Base-by-base conservation (phyloP, 1,140 invertebrate genomes). In the Caenorhabditis briggsae region DNA sequence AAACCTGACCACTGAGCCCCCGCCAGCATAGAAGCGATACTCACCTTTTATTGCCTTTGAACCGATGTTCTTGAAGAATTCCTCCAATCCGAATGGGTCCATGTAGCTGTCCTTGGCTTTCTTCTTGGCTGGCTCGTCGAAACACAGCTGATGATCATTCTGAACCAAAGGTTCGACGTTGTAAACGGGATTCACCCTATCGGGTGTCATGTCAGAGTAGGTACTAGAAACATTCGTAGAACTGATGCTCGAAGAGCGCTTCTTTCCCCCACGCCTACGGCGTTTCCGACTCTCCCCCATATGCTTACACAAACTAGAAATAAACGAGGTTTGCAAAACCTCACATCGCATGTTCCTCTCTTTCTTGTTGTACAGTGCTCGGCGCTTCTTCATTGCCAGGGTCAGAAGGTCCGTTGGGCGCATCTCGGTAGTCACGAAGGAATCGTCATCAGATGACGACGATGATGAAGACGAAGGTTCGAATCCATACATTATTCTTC, bases 251-350 rank as follows among this genome's bases (percentile, higher is more conserved):
- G 43, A 55, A 23, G 85, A 82, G 85, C 78, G 74, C 55, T 83
- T 82, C 58, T 85, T 65, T 70, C 61, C 33, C 48, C 58, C 48
- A 43, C 84, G 46, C 46, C 55, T 61, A 74, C 25, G 84, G 50
- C 85, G 70, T n/a, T 23, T 46, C 78, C 85, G 43, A 48, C 85
- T 64, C 61, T 86, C 85, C 46, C 85, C 85, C 74, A 86, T 61
- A 70, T 86, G 85, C 85, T 86, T 86, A 83, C 85, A 86, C 56
- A 86, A 83, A 65, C 64, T 56, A 50, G 74, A 50, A 86, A 86
- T 86, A 48, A 86, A 86, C 2, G 74, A 53, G 41, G 70, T 86
- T 58, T 86, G 85, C 43, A 86, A 70, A 64, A 86, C 64, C 70
- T 86, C 85, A 18, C 43, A 48, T 16, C 85, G 85, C 55, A 55